Percentiles rank a stretch among this genome's conserved stretches.
Evolutionary conservation across 2,888 invertebrate genomes (phyloP).

Genomic region (Nowickia ferox): DNA sequence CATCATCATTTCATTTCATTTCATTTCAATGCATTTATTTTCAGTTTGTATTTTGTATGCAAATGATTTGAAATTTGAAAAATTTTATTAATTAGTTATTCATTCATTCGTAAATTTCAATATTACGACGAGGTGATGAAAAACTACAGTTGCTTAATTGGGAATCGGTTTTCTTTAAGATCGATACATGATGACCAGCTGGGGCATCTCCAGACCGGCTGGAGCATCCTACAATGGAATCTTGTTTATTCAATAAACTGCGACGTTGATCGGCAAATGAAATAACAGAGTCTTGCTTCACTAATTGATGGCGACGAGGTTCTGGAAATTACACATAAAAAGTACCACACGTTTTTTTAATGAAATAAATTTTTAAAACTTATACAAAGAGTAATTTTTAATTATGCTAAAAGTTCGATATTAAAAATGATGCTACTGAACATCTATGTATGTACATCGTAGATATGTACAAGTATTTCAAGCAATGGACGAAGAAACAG

Average conservation of each 20-base stretch:
- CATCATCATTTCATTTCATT: slow-evolving; percentile 13
- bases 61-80: slow-evolving; percentile 21
- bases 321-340: slow-evolving; percentile 73
- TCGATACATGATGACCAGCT: slow-evolving; percentile 82
- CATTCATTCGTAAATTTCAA: slow-evolving; percentile 83
- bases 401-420: too few relatives aligned
- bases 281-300: slow-evolving; percentile 83
- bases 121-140: slow-evolving; percentile 81
- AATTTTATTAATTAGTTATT: slow-evolving; percentile 50
- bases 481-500: too few relatives aligned
- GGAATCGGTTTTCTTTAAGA: slow-evolving; percentile 83
- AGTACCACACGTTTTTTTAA: background rate
- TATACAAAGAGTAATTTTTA: too few relatives aligned
- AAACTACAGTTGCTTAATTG: slow-evolving; percentile 78
- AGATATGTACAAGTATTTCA: too few relatives aligned
- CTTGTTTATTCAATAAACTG: slow-evolving; percentile 82
- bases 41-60: background rate
- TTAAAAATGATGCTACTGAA: too few relatives aligned
- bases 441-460: too few relatives aligned
- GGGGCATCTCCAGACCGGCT: slow-evolving; percentile 81
- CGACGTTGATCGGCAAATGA: slow-evolving; percentile 83
- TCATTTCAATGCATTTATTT: background rate
- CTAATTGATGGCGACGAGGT: slow-evolving; percentile 82
- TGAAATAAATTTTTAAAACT: background rate
- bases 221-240: slow-evolving; percentile 81